phyloP scores from a whole-genome alignment of 1,140 invertebrate genomes.

The Anoplolepis gracilipes region DNA sequence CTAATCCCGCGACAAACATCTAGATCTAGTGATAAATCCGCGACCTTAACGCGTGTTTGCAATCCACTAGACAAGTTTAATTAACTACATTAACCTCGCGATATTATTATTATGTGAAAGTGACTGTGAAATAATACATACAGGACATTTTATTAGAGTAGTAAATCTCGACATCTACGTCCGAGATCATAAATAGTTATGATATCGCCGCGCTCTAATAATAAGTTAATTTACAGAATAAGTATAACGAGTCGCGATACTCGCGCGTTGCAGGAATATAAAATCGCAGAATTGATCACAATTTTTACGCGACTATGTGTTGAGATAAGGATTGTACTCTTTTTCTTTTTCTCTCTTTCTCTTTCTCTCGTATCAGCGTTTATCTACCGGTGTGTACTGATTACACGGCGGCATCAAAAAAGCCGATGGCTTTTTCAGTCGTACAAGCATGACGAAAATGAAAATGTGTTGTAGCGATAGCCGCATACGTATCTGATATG shows the following conservation, averaged over 20 bases:
- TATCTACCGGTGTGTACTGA: slow-evolving; percentile 59
- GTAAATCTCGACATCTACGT: slow-evolving; percentile 29
- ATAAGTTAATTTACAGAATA: slow-evolving; percentile 54
- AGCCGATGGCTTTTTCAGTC: slow-evolving; percentile 26
- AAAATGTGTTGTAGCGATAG: slow-evolving; percentile 41
- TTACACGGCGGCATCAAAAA: slow-evolving; percentile 70
- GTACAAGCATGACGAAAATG: slow-evolving; percentile 54
- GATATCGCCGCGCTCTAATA: slow-evolving; percentile 29
- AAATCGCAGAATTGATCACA: slow-evolving; percentile 3
- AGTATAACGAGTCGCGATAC: neutral
- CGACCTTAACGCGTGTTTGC: neutral
- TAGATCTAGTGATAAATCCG: slow-evolving; percentile 27
- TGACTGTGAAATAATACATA: slow-evolving; percentile 51
- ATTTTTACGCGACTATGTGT: neutral
- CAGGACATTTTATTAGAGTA: slow-evolving; percentile 33
- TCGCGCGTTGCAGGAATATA: neutral
- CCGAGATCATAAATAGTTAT: neutral
- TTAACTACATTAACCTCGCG: slow-evolving; percentile 50
- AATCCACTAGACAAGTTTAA: slow-evolving; percentile 30
- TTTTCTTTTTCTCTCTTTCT: neutral
- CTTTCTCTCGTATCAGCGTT: slow-evolving; percentile 37
- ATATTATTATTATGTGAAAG: slow-evolving; percentile 49
- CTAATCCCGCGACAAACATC: neutral
- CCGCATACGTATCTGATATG: slow-evolving; percentile 48
- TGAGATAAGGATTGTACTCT: slow-evolving; percentile 40